Evolutionary conservation across 2,113 vertebrate genomes (phyloP), one percentile per base, ranked within the genome.

Genomic region (Rattus norvegicus): DNA sequence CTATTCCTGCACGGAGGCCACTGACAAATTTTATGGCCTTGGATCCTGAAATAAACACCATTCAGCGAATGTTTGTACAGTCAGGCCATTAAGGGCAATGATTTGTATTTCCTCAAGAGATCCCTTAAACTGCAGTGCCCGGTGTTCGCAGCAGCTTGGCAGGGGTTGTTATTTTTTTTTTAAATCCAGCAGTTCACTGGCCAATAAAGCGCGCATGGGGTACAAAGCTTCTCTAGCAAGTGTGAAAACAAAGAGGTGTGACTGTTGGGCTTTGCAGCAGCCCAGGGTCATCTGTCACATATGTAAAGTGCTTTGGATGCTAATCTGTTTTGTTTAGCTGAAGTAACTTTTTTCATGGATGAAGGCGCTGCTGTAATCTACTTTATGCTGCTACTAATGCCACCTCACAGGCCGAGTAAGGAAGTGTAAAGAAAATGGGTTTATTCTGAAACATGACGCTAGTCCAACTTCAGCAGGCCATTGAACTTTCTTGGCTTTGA

Each of bases 101-200:
- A 97, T 98, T 97, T 98, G 98, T 97, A 93, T 95, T 97, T 97
- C 92, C 97, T 96, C 96, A 95, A 91, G 97, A 96, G 98, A 97
- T 94, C 89, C 59, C 86, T 96, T 96, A 95, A 97, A 97, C 92
- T 80, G 73, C 86, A 94, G 72, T 47, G 92, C 92, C 76, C 93
- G 77, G 90, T 91, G 81, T 97, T 96, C 80, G 92, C 81, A 87
- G 92, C 88, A 96, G 95, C 88, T 95, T 95, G 89, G 88, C 95
- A 96, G 77, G 43, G 84, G 39, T 73, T 96, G 72, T 96, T 70
- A 94, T 95, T 79, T 93, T 79, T 93, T 96, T 92, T 97, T 93
- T 92, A 19, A 97, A 97, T 96, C 91, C 92, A 65, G 36, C 67
- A 94, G 72, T 92, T 97, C 81, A 94, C 54, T 87, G 95, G 95